Conservation (phyloP, 2,113 vertebrate genomes). For the Chionodraco myersi region DNA sequence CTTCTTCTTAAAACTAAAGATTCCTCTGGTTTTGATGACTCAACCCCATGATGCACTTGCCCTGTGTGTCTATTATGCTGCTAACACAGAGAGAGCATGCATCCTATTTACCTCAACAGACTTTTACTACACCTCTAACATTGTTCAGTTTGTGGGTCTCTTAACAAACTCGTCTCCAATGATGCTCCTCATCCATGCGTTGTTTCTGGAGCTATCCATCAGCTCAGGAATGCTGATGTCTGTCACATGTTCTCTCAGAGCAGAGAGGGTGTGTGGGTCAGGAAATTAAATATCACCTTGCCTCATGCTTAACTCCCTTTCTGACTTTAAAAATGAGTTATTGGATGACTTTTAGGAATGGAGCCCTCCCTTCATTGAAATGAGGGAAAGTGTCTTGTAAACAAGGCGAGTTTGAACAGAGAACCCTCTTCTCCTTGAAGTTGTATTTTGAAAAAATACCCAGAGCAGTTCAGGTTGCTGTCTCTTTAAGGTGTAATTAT, state of each 20-base stretch:
- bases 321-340: slow-evolving; percentile 17
- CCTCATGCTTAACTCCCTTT: slow-evolving; percentile 12
- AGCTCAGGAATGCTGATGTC: slow-evolving; percentile 48
- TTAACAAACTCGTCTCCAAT: too few species aligned
- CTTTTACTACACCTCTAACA: not conserved
- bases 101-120: not conserved
- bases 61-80: slow-evolving; percentile 24
- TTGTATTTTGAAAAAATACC: slow-evolving; percentile 12
- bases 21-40: slow-evolving; percentile 65
- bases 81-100: slow-evolving; percentile 2
- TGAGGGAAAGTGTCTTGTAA: slow-evolving; percentile 9
- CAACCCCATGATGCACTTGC: slow-evolving; percentile 42
- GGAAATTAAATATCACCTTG: not conserved
- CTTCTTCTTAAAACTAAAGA: not conserved
- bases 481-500: slow-evolving; percentile 9
- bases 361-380: too few species aligned
- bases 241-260: slow-evolving; percentile 33
- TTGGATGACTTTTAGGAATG: not conserved
- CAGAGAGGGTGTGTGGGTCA: slow-evolving; percentile 35
- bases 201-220: slow-evolving; percentile 5
- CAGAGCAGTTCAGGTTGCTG: slow-evolving; percentile 11
- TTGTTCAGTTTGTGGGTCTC: not conserved
- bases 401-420: slow-evolving; percentile 48
- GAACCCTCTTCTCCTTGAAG: slow-evolving; percentile 24
- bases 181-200: not conserved